phyloP scores from a whole-genome alignment of 2,888 invertebrate species.

The Cheilosia vernalis region DNA sequence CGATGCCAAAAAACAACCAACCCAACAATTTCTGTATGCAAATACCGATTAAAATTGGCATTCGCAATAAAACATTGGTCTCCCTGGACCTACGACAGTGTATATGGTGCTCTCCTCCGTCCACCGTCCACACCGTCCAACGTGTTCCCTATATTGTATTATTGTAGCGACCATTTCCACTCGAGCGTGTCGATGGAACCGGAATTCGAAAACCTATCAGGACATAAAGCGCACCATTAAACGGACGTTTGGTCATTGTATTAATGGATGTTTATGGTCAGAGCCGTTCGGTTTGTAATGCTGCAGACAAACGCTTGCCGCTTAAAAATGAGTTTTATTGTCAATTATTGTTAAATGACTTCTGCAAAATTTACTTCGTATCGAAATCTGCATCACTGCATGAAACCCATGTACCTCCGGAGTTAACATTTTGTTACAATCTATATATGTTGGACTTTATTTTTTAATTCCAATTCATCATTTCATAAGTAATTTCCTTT shows the following conservation, averaged over 20 bases:
- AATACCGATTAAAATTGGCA: conserved; percentile 73
- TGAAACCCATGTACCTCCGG: not conserved
- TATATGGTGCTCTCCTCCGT: not conserved
- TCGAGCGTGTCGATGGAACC: conserved; percentile 66
- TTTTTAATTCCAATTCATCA: conserved; percentile 75
- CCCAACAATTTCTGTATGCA: conserved; percentile 58
- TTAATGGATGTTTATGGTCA: conserved; percentile 76
- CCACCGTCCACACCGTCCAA: conserved; percentile 39
- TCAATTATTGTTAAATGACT: conserved; percentile 77
- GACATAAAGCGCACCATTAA: conserved; percentile 76
- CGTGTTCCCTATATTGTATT: conserved; percentile 32
- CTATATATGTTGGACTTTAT: conserved; percentile 31
- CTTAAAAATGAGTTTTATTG: conserved; percentile 71
- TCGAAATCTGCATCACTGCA: conserved; percentile 55
- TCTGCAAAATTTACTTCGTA: conserved; percentile 76
- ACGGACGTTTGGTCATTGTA: conserved; percentile 77
- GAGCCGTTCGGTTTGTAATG: conserved; percentile 55
- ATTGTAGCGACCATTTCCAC: conserved; percentile 61
- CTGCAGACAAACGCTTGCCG: conserved; percentile 42
- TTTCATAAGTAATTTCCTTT: conserved; percentile 71
- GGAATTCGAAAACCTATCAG: conserved; percentile 74
- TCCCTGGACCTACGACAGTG: conserved; percentile 23
- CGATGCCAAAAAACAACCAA: conserved; percentile 46
- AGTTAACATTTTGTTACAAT: conserved; percentile 13
- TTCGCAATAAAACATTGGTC: conserved; percentile 71